Conservation (phyloP, 2,113 vertebrate genomes). For the Channa argus region DNA sequence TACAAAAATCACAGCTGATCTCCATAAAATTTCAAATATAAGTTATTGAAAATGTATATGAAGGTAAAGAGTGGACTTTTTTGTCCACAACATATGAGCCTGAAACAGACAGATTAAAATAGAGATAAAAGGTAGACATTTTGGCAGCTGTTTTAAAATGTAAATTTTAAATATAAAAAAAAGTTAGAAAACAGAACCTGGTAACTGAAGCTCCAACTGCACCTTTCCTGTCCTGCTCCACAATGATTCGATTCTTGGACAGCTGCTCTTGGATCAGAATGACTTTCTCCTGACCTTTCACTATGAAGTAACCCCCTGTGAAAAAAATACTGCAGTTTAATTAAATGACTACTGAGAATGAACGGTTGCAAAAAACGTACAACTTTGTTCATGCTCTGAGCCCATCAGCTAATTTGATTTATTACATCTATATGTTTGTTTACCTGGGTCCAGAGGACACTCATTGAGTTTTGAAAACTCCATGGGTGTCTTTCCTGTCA, state of each 20-base stretch:
- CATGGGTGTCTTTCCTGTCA: constrained; percentile 94
- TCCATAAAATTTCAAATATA: too few species aligned
- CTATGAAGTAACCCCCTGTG: constrained; percentile 97
- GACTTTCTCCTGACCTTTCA: constrained; percentile 98
- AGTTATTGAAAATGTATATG: too few species aligned
- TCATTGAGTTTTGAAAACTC: constrained; percentile 98
- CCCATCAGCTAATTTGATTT: too few species aligned
- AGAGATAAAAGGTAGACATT: too few species aligned
- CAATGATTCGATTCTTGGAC: constrained; percentile 98
- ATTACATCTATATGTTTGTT: neutral
- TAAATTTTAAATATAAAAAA: too few species aligned
- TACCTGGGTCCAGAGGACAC: constrained; percentile 97
- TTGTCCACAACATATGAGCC: too few species aligned
- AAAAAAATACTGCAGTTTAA: neutral
- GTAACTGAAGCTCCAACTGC: constrained; percentile 96
- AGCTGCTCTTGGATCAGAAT: constrained; percentile 99
- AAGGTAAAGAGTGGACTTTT: too few species aligned
- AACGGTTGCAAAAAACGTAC: too few species aligned
- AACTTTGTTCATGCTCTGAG: too few species aligned
- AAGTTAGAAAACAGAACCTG: constrained; percentile 82
- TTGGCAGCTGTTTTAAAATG: neutral
- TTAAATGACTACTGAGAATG: neutral
- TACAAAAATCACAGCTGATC: too few species aligned
- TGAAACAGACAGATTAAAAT: too few species aligned
- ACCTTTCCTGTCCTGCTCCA: constrained; percentile 97